Conservation (phyloP, 2,797 vertebrate species). For the Fratercula arctica region DNA sequence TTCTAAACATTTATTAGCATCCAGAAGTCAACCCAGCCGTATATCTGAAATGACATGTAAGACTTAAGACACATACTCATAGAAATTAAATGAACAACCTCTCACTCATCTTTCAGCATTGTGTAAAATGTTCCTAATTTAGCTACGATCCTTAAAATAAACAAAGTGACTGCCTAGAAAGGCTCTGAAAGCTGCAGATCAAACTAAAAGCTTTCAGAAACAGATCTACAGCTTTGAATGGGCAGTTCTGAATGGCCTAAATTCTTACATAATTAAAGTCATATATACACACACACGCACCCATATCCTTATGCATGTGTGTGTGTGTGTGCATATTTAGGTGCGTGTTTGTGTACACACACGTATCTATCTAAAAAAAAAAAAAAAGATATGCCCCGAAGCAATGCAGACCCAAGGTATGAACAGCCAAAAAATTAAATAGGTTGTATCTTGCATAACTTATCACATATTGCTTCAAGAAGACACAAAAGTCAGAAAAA, state of each 20-base stretch:
- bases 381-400: neutral
- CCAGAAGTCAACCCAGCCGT: constrained; percentile 21
- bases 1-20: constrained; percentile 60
- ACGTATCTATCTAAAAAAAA: neutral
- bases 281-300: accelerated
- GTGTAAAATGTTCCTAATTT: neutral
- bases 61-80: constrained; percentile 14
- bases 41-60: constrained; percentile 15
- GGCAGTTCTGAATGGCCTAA: constrained; percentile 7
- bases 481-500: neutral
- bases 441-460: neutral
- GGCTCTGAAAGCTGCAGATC: constrained; percentile 18
- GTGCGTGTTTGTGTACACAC: neutral
- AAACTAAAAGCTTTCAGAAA: constrained; percentile 12
- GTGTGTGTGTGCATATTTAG: accelerated
- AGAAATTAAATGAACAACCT: neutral
- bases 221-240: neutral
- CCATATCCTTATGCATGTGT: no score
- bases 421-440: neutral
- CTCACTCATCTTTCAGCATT: constrained; percentile 26
- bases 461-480: neutral
- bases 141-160: constrained; percentile 29
- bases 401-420: neutral
- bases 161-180: constrained; percentile 25
- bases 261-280: neutral